phyloP scores from a whole-genome alignment of 2,888 invertebrate species.

The Conistra vaccinii region DNA sequence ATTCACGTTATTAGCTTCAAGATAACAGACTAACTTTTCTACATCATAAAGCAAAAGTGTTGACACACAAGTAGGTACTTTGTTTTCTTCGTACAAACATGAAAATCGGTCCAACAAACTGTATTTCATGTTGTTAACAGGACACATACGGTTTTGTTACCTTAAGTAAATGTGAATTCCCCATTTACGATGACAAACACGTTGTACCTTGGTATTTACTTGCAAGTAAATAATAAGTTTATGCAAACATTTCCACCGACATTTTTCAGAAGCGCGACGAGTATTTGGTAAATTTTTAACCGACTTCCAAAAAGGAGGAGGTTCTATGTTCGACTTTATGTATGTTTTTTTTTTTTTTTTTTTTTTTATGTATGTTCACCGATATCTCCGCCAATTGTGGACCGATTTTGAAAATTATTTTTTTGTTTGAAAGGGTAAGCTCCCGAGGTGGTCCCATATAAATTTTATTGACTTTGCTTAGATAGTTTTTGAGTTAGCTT shows the following conservation, averaged over 20 bases:
- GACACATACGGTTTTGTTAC: conserved; percentile 38
- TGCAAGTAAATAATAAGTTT: conserved; percentile 35
- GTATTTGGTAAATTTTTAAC: background rate
- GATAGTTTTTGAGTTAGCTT: no score
- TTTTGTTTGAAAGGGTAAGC: no score
- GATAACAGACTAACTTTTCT: background rate
- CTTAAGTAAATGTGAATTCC: conserved; percentile 42
- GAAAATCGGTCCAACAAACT: conserved; percentile 50
- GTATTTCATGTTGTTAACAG: conserved; percentile 39
- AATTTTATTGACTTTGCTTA: no score
- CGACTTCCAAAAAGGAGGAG: no score
- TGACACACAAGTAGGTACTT: conserved; percentile 2
- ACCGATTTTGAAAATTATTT: no score
- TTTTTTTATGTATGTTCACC: no score
- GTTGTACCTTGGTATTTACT: conserved; percentile 28
- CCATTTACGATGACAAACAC: conserved; percentile 46
- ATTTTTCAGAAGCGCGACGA: background rate
- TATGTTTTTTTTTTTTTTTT: no score
- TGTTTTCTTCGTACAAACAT: conserved; percentile 31
- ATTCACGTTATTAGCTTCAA: background rate
- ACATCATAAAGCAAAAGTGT: conserved; percentile 5
- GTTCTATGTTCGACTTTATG: no score
- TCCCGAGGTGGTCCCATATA: no score
- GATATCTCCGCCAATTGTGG: no score
- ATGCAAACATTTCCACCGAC: conserved; percentile 2